Percentiles rank a stretch among this genome's conserved stretches.
phyloP scores from a whole-genome alignment of 2,113 vertebrate species.

The Pandion haliaetus region DNA sequence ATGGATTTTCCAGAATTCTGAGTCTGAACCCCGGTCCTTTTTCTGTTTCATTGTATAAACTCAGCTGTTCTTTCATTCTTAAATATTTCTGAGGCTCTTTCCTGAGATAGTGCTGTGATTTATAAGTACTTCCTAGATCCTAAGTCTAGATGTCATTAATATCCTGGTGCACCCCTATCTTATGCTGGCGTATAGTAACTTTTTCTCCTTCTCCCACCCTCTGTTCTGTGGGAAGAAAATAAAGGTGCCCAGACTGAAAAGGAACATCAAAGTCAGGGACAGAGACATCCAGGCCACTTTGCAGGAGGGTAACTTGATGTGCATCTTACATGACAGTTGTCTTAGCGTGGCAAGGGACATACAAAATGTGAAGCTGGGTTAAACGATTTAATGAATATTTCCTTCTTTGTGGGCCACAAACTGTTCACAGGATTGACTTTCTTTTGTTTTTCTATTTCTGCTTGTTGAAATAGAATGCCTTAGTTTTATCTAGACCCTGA shows the following conservation, averaged over 20 bases:
- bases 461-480: not conserved
- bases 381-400: not conserved
- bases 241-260: not conserved
- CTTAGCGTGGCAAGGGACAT: not conserved
- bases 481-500: not conserved
- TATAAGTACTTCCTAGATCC: not conserved
- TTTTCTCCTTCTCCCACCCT: not conserved
- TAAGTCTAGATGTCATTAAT: not conserved
- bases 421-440: not conserved
- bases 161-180: not conserved
- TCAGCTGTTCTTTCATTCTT: not conserved
- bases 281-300: not conserved
- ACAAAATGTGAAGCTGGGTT: not conserved
- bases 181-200: not conserved
- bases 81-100: not conserved
- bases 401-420: not conserved
- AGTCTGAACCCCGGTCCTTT: not conserved
- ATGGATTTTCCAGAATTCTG: not conserved
- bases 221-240: not conserved
- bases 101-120: not conserved
- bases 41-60: not conserved
- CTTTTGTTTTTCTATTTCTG: not conserved
- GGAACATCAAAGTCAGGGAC: not conserved
- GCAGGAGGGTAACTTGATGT: not conserved
- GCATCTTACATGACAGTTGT: not conserved